Percentiles rank a stretch among this genome's conserved stretches.
Evolutionary conservation across 2,888 invertebrate genomes (phyloP).

Genomic region (Morinoia aosen): DNA sequence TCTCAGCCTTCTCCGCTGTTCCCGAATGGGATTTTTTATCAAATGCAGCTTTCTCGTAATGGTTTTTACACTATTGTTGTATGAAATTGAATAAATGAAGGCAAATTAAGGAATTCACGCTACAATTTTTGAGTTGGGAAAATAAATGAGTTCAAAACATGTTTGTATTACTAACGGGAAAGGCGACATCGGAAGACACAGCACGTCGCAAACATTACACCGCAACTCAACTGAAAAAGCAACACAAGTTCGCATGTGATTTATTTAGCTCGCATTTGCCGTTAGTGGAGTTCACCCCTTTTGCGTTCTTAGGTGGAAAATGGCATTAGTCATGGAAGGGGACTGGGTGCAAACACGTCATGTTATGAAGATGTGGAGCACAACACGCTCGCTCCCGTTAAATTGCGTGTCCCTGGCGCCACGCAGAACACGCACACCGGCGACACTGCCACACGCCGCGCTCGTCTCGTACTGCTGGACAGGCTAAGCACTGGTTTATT

Average conservation of each 20-base stretch:
- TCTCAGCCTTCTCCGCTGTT: not conserved
- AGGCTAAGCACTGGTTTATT: too few species aligned
- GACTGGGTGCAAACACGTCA: conserved; percentile 40
- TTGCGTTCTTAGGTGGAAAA: conserved; percentile 20
- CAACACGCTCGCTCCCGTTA: conserved; percentile 36
- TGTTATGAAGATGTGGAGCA: conserved; percentile 5
- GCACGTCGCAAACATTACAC: not conserved
- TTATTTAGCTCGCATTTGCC: conserved; percentile 20
- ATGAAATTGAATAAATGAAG: not conserved
- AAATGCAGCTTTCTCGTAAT: not conserved
- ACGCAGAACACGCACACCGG: not conserved
- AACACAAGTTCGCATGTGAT: not conserved
- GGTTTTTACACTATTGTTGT: not conserved
- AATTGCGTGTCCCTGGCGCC: conserved; percentile 4
- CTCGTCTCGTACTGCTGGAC: not conserved
- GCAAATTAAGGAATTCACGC: not conserved
- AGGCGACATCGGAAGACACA: not conserved
- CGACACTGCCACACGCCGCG: not conserved
- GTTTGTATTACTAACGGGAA: not conserved
- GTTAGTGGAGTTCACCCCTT: conserved; percentile 41
- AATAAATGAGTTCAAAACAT: not conserved
- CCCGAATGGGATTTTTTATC: not conserved
- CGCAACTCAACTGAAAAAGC: not conserved
- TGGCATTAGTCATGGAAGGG: conserved; percentile 50
- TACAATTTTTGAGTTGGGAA: not conserved